Evolutionary conservation across 2,888 invertebrate species (phyloP).

Genomic region (Colletes collaris): DNA sequence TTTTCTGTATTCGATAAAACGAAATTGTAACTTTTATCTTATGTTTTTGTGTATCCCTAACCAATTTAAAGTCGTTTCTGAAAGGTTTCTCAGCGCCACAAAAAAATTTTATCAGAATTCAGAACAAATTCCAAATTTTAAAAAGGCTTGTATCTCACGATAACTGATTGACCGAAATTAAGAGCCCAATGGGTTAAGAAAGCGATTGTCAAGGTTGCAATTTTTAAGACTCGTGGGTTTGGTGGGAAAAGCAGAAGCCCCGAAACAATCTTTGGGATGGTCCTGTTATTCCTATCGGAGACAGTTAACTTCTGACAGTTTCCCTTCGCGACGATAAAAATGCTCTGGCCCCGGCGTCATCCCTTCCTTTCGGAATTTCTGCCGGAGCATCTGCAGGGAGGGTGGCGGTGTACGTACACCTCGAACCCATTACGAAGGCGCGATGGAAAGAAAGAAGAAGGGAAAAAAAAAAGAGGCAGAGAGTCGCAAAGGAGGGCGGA

Average conservation of each 20-base stretch:
- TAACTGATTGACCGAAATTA: no score
- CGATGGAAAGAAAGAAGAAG: constrained; percentile 62
- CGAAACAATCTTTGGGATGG: constrained; percentile 6
- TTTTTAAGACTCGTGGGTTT: constrained; percentile 18
- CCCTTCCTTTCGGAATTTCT: constrained; percentile 43
- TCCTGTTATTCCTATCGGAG: constrained; percentile 5
- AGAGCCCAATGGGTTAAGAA: no score
- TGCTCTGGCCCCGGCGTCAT: constrained; percentile 41
- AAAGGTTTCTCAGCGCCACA: no score
- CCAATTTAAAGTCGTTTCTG: no score
- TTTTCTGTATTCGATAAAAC: no score
- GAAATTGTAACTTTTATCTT: no score
- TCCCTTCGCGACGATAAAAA: constrained; percentile 62
- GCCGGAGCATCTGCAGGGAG: constrained; percentile 42
- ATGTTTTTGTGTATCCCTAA: no score
- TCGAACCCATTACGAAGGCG: constrained; percentile 76
- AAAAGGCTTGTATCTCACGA: no score
- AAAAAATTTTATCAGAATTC: no score
- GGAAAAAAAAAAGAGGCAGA: constrained; percentile 31
- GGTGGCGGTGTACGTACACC: constrained; percentile 62
- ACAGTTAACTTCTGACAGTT: constrained; percentile 57
- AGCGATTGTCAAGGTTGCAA: no score
- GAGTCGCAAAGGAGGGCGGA: constrained; percentile 42
- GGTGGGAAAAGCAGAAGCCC: neutral
- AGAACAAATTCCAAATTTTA: no score